These are phyloP conservation scores for Cryptophagus acutangulus DNA, from an alignment of 2,888 invertebrate genomes.

Conservation along the genomic window DNA sequence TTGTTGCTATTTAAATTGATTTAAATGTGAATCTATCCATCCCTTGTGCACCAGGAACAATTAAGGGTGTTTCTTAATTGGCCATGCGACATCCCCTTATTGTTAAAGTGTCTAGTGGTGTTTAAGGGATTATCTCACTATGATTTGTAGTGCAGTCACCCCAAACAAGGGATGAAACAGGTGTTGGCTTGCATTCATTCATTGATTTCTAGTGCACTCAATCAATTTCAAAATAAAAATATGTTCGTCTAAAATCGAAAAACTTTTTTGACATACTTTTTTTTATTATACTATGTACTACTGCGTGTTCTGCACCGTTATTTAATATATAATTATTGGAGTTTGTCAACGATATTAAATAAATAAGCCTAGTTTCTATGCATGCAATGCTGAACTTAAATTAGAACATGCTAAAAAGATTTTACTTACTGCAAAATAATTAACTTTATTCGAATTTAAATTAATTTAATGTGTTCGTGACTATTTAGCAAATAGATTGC, in stretches of 20 bases:
- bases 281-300: conserved; percentile 6
- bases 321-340: conserved; percentile 2
- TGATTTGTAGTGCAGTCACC: conserved; percentile 39
- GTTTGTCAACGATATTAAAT: conserved; percentile 6
- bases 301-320: conserved; percentile 3
- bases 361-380: background rate
- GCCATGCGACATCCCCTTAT: conserved; percentile 34
- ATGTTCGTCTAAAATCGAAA: too few relatives aligned
- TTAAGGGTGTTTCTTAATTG: too few relatives aligned
- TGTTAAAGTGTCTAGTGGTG: conserved; percentile 39
- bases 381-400: background rate
- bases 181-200: too few relatives aligned
- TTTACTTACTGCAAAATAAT: conserved; percentile 1
- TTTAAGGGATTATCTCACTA: conserved; percentile 42
- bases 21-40: too few relatives aligned
- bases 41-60: too few relatives aligned
- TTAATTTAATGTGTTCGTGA: too few relatives aligned
- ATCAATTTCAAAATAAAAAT: too few relatives aligned
- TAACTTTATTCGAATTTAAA: conserved; percentile 4
- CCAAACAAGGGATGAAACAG: conserved; percentile 26
- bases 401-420: background rate
- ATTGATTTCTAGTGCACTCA: too few relatives aligned
- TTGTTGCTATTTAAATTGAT: too few relatives aligned
- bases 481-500: too few relatives aligned
- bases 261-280: too few relatives aligned